These are phyloP conservation scores for Samia ricini DNA, from an alignment of 1,140 invertebrate species.

Conservation along the genomic window DNA sequence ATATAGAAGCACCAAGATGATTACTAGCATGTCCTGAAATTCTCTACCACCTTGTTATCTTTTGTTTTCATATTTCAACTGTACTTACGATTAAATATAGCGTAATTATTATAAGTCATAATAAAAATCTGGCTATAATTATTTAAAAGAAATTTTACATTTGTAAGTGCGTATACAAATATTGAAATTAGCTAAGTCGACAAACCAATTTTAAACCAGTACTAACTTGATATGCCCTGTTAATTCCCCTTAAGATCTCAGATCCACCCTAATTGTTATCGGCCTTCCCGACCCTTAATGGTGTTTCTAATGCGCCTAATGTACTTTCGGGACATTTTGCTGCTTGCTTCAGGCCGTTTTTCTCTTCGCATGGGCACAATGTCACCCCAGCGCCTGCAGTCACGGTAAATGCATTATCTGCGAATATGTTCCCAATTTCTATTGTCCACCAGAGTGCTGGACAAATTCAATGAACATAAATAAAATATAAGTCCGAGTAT, in stretches of 20 bases:
- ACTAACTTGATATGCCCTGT: conserved; percentile 44
- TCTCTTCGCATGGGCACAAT: conserved; percentile 65
- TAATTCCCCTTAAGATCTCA: conserved; percentile 67
- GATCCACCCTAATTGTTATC: conserved; percentile 75
- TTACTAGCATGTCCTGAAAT: too few species aligned
- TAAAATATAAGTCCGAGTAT: conserved; percentile 38
- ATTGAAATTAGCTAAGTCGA: background rate
- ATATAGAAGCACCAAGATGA: too few species aligned
- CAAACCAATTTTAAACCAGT: conserved; percentile 30
- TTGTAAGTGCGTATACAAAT: background rate
- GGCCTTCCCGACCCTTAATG: conserved; percentile 64
- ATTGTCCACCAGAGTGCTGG: conserved; percentile 60
- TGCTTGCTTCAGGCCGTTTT: conserved; percentile 72
- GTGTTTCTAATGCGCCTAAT: conserved; percentile 75
- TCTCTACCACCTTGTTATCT: too few species aligned
- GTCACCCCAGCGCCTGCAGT: conserved; percentile 47
- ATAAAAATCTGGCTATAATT: background rate
- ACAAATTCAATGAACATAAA: conserved; percentile 68
- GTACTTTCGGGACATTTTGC: conserved; percentile 76
- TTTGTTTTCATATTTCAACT: background rate
- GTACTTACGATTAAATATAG: background rate
- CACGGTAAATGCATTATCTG: conserved; percentile 69
- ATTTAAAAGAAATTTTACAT: background rate
- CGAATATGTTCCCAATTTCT: conserved; percentile 75
- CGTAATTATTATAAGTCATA: background rate